Evolutionary conservation across 2,113 vertebrate genomes (phyloP).

Genomic region (Semnornis frantzii): DNA sequence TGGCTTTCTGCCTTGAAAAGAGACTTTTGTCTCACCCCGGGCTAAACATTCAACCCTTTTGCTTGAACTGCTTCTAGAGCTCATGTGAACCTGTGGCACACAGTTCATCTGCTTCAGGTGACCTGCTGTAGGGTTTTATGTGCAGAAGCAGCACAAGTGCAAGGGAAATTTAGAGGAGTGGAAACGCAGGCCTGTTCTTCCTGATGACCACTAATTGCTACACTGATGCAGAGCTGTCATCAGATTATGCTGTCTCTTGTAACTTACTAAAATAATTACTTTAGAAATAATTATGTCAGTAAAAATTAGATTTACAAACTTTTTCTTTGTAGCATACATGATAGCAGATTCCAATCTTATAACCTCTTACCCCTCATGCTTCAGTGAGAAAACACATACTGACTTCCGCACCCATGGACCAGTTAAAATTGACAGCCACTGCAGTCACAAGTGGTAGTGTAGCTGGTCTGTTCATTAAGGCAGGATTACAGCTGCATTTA

Average conservation of each 20-base stretch:
- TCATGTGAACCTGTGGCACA: background rate
- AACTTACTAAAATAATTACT: background rate
- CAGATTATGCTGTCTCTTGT: background rate
- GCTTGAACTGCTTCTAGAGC: background rate
- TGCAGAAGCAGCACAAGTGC: background rate
- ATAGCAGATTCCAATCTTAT: rapidly evolving
- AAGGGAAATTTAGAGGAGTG: background rate
- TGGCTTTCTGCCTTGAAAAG: background rate
- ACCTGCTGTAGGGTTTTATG: background rate
- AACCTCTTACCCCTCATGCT: background rate
- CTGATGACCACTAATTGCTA: background rate
- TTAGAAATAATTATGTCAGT: no score
- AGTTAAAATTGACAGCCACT: background rate
- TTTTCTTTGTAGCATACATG: background rate
- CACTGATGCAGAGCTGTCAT: background rate
- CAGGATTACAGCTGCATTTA: background rate
- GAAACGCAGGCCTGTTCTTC: background rate
- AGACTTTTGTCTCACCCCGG: background rate
- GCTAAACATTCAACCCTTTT: background rate
- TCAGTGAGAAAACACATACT: background rate
- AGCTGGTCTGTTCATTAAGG: background rate
- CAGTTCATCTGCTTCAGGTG: background rate
- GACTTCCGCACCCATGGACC: background rate
- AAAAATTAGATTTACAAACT: background rate
- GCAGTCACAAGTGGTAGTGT: background rate